A percentile compares a stretch with the other conserved stretches of the same genome.
Evolutionary conservation across 2,113 vertebrate species (phyloP).

Genomic region (Equus quagga): DNA sequence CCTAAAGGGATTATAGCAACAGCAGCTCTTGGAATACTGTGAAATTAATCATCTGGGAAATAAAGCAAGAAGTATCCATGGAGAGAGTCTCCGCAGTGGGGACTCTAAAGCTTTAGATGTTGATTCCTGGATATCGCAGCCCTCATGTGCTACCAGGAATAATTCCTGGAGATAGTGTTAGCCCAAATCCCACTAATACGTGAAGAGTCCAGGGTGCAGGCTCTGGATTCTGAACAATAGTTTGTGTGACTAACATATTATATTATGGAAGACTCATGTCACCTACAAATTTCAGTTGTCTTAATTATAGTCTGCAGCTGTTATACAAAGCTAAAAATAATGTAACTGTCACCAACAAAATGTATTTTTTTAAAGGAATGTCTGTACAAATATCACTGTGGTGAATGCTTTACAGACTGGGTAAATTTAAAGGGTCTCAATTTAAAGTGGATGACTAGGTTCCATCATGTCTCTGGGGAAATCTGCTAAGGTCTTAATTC

Average conservation of each 20-base stretch:
- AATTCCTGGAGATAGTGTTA: slow-evolving; percentile 53
- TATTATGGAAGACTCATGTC: slow-evolving; percentile 40
- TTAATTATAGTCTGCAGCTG: slow-evolving; percentile 66
- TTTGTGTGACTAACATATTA: background rate
- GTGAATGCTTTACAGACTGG: background rate
- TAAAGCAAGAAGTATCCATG: slow-evolving; percentile 70
- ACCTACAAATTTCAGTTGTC: slow-evolving; percentile 46
- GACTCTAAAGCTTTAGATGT: slow-evolving; percentile 14
- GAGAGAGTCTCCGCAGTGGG: slow-evolving; percentile 62
- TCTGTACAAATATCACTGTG: background rate
- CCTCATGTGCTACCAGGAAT: background rate
- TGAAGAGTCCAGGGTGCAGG: background rate
- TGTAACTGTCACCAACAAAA: slow-evolving; percentile 57
- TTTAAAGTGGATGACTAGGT: slow-evolving; percentile 41
- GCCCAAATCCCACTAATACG: background rate
- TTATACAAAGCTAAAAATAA: slow-evolving; percentile 68
- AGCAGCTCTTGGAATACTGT: slow-evolving; percentile 45
- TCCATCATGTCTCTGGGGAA: background rate
- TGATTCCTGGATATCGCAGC: slow-evolving; percentile 19
- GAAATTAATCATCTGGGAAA: slow-evolving; percentile 87
- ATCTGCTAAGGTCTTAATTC: slow-evolving; percentile 30
- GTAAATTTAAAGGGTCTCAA: slow-evolving; percentile 36
- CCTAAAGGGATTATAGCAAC: slow-evolving; percentile 69
- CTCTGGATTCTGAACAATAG: background rate
- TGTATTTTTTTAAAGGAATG: slow-evolving; percentile 51